These are phyloP conservation scores for Brachionus manjavacas DNA, from an alignment of 1,140 invertebrate genomes.

Conservation along the genomic window DNA sequence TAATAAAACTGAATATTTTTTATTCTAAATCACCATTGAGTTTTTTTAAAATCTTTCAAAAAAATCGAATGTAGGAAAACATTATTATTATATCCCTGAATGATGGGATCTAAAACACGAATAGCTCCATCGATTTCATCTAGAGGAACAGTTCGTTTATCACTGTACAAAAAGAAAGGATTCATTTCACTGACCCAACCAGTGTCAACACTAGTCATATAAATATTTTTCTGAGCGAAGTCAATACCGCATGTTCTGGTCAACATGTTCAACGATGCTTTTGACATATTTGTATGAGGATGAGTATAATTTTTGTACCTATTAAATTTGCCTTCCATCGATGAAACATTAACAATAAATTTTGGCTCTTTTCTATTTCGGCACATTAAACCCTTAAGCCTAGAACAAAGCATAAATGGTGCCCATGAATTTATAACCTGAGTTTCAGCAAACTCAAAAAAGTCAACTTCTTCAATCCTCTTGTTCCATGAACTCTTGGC, in stretches of 20 bases:
- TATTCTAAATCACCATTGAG: constrained; percentile 6
- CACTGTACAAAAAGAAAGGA: not conserved
- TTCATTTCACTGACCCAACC: constrained; percentile 46
- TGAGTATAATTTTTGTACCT: constrained; percentile 43
- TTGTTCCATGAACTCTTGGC: constrained; percentile 44
- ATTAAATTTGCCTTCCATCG: constrained; percentile 45
- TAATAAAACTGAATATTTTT: too few relatives aligned
- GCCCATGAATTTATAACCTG: constrained; percentile 44
- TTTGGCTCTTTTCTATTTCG: not conserved
- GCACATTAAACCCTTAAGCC: constrained; percentile 43
- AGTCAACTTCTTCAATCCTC: constrained; percentile 42
- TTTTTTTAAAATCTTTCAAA: constrained; percentile 15
- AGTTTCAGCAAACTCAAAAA: constrained; percentile 43
- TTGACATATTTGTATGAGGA: constrained; percentile 46
- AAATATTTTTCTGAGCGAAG: constrained; percentile 31
- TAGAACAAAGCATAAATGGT: constrained; percentile 43
- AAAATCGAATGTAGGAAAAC: not conserved
- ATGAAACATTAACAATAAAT: constrained; percentile 44
- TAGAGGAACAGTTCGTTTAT: not conserved
- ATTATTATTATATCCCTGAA: not conserved
- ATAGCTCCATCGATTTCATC: constrained; percentile 24
- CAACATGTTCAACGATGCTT: constrained; percentile 46
- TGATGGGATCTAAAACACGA: constrained; percentile 19
- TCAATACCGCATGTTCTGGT: constrained; percentile 44
- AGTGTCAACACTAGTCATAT: constrained; percentile 45